Evolutionary conservation across 2,113 vertebrate species (phyloP).

Genomic region (Philantomba maxwellii): DNA sequence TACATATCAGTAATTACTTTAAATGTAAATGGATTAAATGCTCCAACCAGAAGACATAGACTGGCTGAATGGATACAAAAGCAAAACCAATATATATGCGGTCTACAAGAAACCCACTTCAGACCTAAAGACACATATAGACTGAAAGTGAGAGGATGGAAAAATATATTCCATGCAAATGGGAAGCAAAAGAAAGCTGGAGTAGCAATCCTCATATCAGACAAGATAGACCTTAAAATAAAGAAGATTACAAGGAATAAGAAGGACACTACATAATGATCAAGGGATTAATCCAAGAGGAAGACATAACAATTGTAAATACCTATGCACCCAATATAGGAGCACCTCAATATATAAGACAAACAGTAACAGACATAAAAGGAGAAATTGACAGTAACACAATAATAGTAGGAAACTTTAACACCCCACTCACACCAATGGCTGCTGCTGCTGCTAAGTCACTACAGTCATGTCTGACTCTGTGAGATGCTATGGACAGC

Average conservation of each 20-base stretch:
- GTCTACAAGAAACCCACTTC: not conserved
- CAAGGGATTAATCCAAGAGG: not conserved
- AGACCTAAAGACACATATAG: not conserved
- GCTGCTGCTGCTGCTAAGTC: not conserved
- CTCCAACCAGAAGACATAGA: not conserved
- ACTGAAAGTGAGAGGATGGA: not conserved
- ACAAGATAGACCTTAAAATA: not conserved
- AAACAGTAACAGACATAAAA: not conserved
- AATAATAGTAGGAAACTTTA: not conserved
- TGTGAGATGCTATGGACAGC: not conserved
- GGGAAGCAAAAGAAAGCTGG: not conserved
- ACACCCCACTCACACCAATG: not conserved
- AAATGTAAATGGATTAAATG: not conserved
- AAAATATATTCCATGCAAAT: not conserved
- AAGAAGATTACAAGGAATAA: not conserved
- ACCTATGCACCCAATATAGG: not conserved
- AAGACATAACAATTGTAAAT: not conserved
- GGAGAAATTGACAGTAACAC: not conserved
- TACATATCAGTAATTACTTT: not conserved
- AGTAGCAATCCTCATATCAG: not conserved
- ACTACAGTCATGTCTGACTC: accelerated
- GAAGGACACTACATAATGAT: not conserved
- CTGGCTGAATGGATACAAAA: not conserved
- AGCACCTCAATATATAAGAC: not conserved
- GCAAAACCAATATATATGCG: not conserved